A percentile compares a stretch with the other conserved stretches of the same genome.
phyloP scores from a whole-genome alignment of 2,888 invertebrate species.

The Aethes cnicana region DNA sequence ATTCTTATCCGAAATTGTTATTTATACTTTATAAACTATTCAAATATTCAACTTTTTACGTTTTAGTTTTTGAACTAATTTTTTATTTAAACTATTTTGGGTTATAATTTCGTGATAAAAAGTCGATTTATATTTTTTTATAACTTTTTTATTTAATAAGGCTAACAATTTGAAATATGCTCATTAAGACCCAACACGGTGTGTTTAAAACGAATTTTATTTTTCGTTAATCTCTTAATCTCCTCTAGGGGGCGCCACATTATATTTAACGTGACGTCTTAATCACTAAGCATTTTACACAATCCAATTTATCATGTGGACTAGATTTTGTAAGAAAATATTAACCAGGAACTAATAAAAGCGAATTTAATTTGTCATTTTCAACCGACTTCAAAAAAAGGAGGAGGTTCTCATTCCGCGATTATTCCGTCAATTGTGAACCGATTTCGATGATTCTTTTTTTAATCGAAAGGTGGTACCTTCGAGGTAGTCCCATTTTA shows the following conservation, averaged over 20 bases:
- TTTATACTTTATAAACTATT: constrained; percentile 1
- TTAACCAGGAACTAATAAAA: background rate
- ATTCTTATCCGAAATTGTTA: background rate
- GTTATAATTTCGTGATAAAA: constrained; percentile 1
- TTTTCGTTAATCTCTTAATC: background rate
- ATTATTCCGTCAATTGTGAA: too few relatives aligned
- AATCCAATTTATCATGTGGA: background rate
- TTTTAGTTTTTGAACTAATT: background rate
- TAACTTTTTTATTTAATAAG: background rate
- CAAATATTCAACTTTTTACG: background rate
- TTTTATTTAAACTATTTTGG: too few relatives aligned
- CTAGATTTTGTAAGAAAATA: background rate
- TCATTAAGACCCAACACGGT: too few relatives aligned
- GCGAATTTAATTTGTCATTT: background rate
- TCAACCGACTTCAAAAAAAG: too few relatives aligned
- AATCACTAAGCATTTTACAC: background rate
- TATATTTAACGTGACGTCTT: background rate
- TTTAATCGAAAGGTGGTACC: too few relatives aligned
- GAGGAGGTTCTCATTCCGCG: too few relatives aligned
- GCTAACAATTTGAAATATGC: background rate
- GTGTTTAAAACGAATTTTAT: too few relatives aligned
- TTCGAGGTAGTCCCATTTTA: too few relatives aligned
- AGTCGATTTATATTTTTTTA: background rate
- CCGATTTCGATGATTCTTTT: too few relatives aligned
- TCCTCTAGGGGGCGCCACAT: background rate